Base-by-base conservation (phyloP, 2,113 vertebrate species). In the Alligator sinensis region DNA sequence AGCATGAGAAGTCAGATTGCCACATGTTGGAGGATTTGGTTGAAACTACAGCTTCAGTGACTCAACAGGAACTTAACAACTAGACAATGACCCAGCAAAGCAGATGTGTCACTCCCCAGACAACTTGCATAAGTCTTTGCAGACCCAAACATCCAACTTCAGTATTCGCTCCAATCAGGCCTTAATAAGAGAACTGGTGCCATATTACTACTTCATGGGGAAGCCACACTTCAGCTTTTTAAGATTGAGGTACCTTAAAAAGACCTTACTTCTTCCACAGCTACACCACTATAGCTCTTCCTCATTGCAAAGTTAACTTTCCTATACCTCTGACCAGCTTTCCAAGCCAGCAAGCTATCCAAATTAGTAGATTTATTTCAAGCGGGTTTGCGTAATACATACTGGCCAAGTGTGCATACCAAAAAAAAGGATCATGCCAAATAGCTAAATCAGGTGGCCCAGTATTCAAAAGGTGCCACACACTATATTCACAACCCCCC, bases 81-180 rank as follows among this genome's bases (percentile, higher is more conserved):
- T 89, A 87, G 19, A 27, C 76, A 72, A 87, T 87, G 89, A 97
- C 90, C 92, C 96, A 96, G 96, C 83, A 84, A 84, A 95, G 93
- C 96, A 91, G 92, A 47, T 47, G 96, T 91, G 78, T 91, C 92
- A 87, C 96, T 96, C 95, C 95, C 94, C 94, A 90, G 89, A 97
- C 96, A 93, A 87, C 95, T 96, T 95, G 47, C 47, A 8, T 8
- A 47, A 47, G 47, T 47, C 47, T 47, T 47, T 9, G 47, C 18
- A 38, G 30, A 72, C 30, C 30, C 19, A 10, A 72, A 72, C 22
- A 22, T 38, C 47, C 70, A 47, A 13, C 12, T 47, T 19, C 21
- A 47, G 21, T 38, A 47, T 34, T 72, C 19, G 9, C 30, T 12
- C 7, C 12, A 34, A 6, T 70, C 64, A 18, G 68, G 34, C 16